Evolutionary conservation across 2,888 invertebrate species (phyloP).

Genomic region (Yponomeuta sedellus): DNA sequence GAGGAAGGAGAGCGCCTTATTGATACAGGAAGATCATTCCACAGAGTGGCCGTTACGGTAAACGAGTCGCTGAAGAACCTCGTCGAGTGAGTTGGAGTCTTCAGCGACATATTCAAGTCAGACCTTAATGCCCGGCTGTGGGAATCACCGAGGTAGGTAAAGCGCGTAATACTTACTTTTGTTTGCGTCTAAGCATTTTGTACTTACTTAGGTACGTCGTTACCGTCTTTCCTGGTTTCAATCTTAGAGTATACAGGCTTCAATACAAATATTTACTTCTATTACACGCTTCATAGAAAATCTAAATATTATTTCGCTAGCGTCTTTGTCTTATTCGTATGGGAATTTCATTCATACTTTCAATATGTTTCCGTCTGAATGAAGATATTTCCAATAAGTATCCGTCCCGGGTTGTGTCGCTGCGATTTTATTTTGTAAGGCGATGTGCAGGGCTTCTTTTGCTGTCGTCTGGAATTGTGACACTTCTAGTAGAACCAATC

Average conservation of each 20-base stretch:
- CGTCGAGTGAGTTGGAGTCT: too few species aligned
- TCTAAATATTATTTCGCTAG: not conserved
- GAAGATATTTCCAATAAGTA: conserved; percentile 66
- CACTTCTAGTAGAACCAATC: not conserved
- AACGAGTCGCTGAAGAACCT: too few species aligned
- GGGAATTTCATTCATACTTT: conserved; percentile 57
- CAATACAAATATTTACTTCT: conserved; percentile 29
- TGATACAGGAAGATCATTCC: too few species aligned
- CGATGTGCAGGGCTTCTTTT: not conserved
- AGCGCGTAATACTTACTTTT: too few species aligned
- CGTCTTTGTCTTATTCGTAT: conserved; percentile 42
- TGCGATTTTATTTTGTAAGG: conserved; percentile 30
- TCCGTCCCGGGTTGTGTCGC: conserved; percentile 38
- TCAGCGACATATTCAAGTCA: too few species aligned
- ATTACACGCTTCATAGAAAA: conserved; percentile 40
- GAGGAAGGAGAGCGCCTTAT: too few species aligned
- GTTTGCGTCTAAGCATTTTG: not conserved
- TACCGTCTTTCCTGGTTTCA: not conserved
- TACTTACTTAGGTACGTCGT: not conserved
- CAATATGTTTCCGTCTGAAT: conserved; percentile 58
- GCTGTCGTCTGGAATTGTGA: not conserved
- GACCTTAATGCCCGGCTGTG: too few species aligned
- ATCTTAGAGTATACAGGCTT: too few species aligned
- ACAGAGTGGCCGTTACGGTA: too few species aligned
- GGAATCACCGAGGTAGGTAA: too few species aligned